Conservation (phyloP, 2,113 vertebrate species). For the Poeciliopsis occidentalis region DNA sequence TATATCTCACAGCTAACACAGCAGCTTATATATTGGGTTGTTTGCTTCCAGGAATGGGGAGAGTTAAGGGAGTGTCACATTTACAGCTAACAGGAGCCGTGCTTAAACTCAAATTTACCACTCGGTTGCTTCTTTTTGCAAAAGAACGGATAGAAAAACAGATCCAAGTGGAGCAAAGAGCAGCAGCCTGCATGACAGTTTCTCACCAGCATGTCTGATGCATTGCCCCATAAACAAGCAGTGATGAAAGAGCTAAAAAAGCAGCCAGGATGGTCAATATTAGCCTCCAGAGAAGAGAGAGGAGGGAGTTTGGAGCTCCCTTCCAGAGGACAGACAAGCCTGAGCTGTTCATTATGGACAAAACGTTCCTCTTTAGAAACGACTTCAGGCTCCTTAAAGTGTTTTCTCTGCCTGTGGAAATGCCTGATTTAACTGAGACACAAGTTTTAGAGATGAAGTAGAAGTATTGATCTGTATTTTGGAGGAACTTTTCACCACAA, state of each 20-base stretch:
- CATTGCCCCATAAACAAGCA: slow-evolving; percentile 78
- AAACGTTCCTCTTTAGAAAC: slow-evolving; percentile 32
- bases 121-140: slow-evolving; percentile 23
- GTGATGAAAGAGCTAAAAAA: slow-evolving; percentile 71
- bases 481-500: neutral
- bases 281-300: slow-evolving; percentile 27
- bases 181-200: slow-evolving; percentile 53
- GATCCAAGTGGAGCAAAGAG: slow-evolving; percentile 46
- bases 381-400: slow-evolving; percentile 3
- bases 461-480: neutral
- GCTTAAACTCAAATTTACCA: slow-evolving; percentile 23
- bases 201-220: slow-evolving; percentile 61
- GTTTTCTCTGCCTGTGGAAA: slow-evolving; percentile 10
- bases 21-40: slow-evolving; percentile 50
- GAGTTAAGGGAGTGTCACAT: slow-evolving; percentile 58
- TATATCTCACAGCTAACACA: slow-evolving; percentile 58
- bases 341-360: slow-evolving; percentile 43
- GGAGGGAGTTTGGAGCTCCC: slow-evolving; percentile 16
- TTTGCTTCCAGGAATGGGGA: slow-evolving; percentile 63
- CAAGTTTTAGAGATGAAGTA: neutral
- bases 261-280: slow-evolving; percentile 72
- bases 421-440: neutral
- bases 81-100: slow-evolving; percentile 44
- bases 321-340: slow-evolving; percentile 30
- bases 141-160: slow-evolving; percentile 15